phyloP scores from a whole-genome alignment of 2,888 invertebrate genomes.

The Lasioglossum marginatum region DNA sequence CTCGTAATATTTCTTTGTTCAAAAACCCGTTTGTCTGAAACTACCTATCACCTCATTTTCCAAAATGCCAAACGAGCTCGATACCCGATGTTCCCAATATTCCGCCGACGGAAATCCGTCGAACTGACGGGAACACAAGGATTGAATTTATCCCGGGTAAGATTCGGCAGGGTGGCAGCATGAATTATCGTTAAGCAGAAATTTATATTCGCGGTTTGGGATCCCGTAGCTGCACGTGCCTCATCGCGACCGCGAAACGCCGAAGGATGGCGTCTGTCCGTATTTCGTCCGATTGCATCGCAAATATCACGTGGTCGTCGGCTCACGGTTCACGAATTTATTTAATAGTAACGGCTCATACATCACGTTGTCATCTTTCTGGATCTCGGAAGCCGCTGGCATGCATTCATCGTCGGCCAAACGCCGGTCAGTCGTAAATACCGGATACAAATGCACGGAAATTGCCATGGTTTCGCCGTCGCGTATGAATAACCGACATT shows the following conservation, averaged over 20 bases:
- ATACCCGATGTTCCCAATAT: not conserved
- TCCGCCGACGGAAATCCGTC: not conserved
- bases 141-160: not conserved
- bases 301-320: not conserved
- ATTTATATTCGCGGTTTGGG: not conserved
- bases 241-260: slow-evolving; percentile 1
- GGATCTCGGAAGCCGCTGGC: slow-evolving; percentile 1
- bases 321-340: slow-evolving; percentile 23
- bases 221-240: not conserved
- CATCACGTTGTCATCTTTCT: slow-evolving; percentile 27
- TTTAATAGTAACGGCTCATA: slow-evolving; percentile 10
- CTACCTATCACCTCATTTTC: no score
- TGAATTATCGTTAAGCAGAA: not conserved
- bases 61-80: not conserved
- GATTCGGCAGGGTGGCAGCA: not conserved
- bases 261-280: not conserved
- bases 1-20: not conserved
- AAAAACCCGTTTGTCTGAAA: not conserved
- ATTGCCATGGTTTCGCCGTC: not conserved
- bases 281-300: slow-evolving; percentile 16
- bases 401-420: slow-evolving; percentile 14
- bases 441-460: slow-evolving; percentile 1
- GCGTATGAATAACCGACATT: slow-evolving; percentile 13
- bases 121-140: not conserved
- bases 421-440: slow-evolving; percentile 12